Evolutionary conservation across 2,797 vertebrate genomes (phyloP).

Genomic region (Thalassophryne amazonica): DNA sequence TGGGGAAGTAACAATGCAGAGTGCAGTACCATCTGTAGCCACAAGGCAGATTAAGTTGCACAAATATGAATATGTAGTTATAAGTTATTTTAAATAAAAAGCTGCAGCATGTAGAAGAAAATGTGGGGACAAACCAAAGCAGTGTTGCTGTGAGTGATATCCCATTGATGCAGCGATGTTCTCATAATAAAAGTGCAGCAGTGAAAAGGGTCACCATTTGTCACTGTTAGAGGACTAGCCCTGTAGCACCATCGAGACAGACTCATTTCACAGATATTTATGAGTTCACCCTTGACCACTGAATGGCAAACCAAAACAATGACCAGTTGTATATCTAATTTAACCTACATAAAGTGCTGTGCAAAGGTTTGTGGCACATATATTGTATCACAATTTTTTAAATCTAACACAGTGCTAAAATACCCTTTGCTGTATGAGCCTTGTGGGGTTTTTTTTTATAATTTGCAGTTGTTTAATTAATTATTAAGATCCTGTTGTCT

Average conservation of each 20-base stretch:
- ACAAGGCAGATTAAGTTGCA: constrained; percentile 35
- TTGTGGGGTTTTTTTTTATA: no score
- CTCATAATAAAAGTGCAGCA: constrained; percentile 79
- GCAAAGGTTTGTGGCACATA: no score
- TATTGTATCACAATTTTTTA: no score
- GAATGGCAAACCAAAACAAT: constrained; percentile 10
- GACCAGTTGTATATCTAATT: constrained; percentile 5
- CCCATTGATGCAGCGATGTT: constrained; percentile 69
- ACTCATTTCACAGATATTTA: constrained; percentile 82
- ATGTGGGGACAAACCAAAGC: constrained; percentile 62
- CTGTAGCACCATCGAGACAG: constrained; percentile 77
- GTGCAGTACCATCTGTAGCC: constrained; percentile 8
- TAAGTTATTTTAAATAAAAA: constrained; percentile 46
- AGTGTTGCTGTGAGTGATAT: constrained; percentile 82
- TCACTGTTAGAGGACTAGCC: constrained; percentile 83
- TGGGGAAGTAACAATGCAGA: neutral
- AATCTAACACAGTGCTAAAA: no score
- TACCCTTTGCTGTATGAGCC: no score
- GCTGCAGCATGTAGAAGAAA: constrained; percentile 31
- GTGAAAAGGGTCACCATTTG: constrained; percentile 84
- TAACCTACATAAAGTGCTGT: constrained; percentile 5
- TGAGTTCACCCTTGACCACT: constrained; percentile 63
- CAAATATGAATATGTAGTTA: constrained; percentile 29
- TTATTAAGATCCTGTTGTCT: no score
- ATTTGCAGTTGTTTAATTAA: no score